These are phyloP conservation scores for Agelas oroides DNA, from an alignment of 37 sponge, comb jelly and placozoan species.

Conservation along the genomic window DNA sequence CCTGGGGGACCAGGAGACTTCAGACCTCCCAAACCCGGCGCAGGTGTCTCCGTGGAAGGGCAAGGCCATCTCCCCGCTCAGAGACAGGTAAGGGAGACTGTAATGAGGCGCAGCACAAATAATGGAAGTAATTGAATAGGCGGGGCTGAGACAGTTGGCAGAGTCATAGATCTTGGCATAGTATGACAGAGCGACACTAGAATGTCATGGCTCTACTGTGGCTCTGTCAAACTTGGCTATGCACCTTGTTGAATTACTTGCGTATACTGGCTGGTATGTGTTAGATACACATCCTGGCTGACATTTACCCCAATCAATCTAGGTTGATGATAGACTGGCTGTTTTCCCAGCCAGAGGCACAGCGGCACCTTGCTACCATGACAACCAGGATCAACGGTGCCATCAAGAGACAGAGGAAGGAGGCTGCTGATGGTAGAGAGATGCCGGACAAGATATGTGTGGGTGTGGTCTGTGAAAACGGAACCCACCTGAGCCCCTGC, in stretches of 20 bases:
- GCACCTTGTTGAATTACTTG: too few species aligned
- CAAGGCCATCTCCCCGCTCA: conserved; percentile 37
- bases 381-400: neutral
- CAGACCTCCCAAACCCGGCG: neutral
- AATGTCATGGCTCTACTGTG: too few species aligned
- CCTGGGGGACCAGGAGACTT: conserved; percentile 1
- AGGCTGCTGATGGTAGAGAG: neutral
- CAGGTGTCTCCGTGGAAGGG: neutral
- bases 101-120: neutral
- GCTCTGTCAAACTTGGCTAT: too few species aligned
- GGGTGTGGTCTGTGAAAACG: conserved; percentile 40
- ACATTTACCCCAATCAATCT: neutral
- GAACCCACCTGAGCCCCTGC: conserved; percentile 45
- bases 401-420: neutral
- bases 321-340: conserved; percentile 68
- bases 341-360: conserved; percentile 19
- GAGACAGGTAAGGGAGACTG: conserved; percentile 47
- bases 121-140: too few species aligned
- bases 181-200: too few species aligned
- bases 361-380: neutral
- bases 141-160: too few species aligned
- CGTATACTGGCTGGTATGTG: too few species aligned
- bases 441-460: neutral
- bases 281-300: too few species aligned
- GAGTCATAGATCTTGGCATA: too few species aligned